These are phyloP conservation scores for Drosophila nr. perissopoda DNA, from an alignment of 2,888 invertebrate species.

Conservation along the genomic window DNA sequence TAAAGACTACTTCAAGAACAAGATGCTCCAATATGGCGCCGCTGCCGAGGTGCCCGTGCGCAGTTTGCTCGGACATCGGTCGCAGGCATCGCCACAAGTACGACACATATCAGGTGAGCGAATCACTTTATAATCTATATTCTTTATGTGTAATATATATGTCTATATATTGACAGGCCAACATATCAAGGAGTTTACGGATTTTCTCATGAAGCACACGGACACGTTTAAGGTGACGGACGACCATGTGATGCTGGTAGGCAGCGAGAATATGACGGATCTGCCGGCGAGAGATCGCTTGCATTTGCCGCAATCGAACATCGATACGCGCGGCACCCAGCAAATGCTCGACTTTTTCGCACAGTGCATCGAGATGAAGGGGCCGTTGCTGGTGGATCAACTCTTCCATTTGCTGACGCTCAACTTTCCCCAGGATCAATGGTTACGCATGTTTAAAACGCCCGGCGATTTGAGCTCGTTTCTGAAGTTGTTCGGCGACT, in stretches of 20 bases:
- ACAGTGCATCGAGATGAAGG: conserved; percentile 92
- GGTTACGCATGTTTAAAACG: conserved; percentile 95
- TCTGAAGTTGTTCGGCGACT: conserved; percentile 96
- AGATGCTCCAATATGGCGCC: conserved; percentile 97
- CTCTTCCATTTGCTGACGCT: conserved; percentile 92
- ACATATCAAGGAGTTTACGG: conserved; percentile 96
- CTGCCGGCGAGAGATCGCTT: conserved; percentile 88
- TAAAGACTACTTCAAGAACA: conserved; percentile 98
- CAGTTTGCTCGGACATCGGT: conserved; percentile 97
- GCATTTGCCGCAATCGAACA: conserved; percentile 90
- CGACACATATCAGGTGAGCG: conserved; percentile 93
- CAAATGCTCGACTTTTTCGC: conserved; percentile 93
- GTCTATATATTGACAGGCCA: conserved; percentile 86
- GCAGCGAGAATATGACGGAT: conserved; percentile 89
- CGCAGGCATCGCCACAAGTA: conserved; percentile 98
- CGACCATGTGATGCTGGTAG: conserved; percentile 92
- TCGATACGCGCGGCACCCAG: conserved; percentile 93
- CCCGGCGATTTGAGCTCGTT: conserved; percentile 95
- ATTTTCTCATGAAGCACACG: conserved; percentile 93
- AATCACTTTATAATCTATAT: not conserved
- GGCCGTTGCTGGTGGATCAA: conserved; percentile 94
- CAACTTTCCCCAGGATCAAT: conserved; percentile 91
- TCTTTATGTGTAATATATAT: not conserved
- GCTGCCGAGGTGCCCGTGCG: conserved; percentile 98
- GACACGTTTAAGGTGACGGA: conserved; percentile 94